Conservation (phyloP, 1,140 invertebrate genomes). For the Drosophila pandora region DNA sequence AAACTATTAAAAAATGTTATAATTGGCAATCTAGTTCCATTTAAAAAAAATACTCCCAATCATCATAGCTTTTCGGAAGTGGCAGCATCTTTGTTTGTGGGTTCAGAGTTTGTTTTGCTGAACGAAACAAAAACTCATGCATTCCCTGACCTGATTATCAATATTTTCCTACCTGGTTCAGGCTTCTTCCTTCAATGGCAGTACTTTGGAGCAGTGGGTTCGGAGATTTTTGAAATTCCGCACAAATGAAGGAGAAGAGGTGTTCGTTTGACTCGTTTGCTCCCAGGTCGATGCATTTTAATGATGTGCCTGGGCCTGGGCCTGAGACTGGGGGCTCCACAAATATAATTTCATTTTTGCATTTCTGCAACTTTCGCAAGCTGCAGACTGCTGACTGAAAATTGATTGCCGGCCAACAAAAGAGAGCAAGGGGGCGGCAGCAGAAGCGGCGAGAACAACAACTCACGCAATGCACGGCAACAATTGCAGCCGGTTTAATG, state of each 20-base stretch:
- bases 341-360: conserved; percentile 75
- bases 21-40: neutral
- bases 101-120: conserved; percentile 23
- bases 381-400: conserved; percentile 73
- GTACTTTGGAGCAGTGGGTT: conserved; percentile 11
- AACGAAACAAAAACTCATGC: conserved; percentile 16
- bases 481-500: conserved; percentile 77
- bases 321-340: conserved; percentile 37
- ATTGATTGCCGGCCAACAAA: conserved; percentile 68
- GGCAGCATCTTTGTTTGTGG: neutral
- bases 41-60: neutral
- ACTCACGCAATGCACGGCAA: conserved; percentile 60
- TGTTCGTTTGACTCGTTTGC: conserved; percentile 59
- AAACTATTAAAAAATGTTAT: no score
- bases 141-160: conserved; percentile 28
- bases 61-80: neutral
- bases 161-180: conserved; percentile 10
- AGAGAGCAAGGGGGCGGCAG: conserved; percentile 23
- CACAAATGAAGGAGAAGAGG: conserved; percentile 47
- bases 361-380: conserved; percentile 75
- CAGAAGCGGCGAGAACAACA: conserved; percentile 21
- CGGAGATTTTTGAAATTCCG: conserved; percentile 55
- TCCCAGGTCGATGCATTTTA: conserved; percentile 73
- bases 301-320: conserved; percentile 54
- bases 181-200: conserved; percentile 5